A percentile compares a stretch with the other conserved stretches of the same genome.
Conservation (phyloP, 2,113 vertebrate genomes). For the Greenwoodochromis staneri region DNA sequence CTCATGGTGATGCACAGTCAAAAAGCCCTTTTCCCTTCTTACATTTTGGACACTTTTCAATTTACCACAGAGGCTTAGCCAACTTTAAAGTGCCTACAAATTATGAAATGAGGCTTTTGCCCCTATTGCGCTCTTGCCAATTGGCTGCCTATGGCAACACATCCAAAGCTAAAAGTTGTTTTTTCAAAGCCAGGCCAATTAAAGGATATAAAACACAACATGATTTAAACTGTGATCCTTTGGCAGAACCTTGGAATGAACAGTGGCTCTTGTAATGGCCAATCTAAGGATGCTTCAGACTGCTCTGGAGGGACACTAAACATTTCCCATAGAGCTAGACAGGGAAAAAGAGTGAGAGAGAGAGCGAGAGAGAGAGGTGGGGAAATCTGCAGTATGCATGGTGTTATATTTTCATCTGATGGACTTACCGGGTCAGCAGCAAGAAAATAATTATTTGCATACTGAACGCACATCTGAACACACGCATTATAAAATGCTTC, state of each 20-base stretch:
- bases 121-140: constrained; percentile 70
- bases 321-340: background rate
- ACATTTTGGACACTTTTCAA: constrained; percentile 71
- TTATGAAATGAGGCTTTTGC: constrained; percentile 73
- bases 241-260: constrained; percentile 64
- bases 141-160: constrained; percentile 69
- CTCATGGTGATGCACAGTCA: constrained; percentile 49
- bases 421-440: constrained; percentile 56
- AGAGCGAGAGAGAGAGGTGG: background rate
- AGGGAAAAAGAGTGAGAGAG: background rate
- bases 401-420: constrained; percentile 38
- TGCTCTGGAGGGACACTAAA: constrained; percentile 37
- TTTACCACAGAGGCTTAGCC: constrained; percentile 63
- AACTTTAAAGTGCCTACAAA: constrained; percentile 74
- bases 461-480: constrained; percentile 29
- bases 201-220: constrained; percentile 69
- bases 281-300: constrained; percentile 39
- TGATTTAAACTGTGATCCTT: constrained; percentile 70
- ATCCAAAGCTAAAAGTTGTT: constrained; percentile 72
- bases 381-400: constrained; percentile 9
- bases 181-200: constrained; percentile 74
- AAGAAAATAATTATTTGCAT: constrained; percentile 56
- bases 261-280: constrained; percentile 54
- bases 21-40: constrained; percentile 51
- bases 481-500: constrained; percentile 64